These are phyloP conservation scores for Periphyllus acericola DNA, from an alignment of 2,888 invertebrate genomes.

Conservation along the genomic window DNA sequence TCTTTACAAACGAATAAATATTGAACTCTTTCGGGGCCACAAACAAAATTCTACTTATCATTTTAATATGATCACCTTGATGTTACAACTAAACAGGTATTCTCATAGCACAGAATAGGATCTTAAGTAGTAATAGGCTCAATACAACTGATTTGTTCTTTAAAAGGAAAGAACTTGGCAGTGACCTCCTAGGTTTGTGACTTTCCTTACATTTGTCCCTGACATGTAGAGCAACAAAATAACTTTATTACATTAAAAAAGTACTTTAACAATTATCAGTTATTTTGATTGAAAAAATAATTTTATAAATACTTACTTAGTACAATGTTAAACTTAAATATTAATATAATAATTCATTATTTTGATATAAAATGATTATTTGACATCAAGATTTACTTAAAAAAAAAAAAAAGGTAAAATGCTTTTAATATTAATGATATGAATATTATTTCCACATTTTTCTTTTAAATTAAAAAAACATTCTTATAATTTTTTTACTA, in stretches of 20 bases:
- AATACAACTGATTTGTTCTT: slow-evolving; percentile 49
- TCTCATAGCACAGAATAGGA: slow-evolving; percentile 24
- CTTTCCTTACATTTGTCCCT: slow-evolving; percentile 53
- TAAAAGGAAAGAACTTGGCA: slow-evolving; percentile 60
- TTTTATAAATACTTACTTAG: background rate
- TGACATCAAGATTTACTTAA: no score
- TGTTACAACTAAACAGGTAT: slow-evolving; percentile 55
- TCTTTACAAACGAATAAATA: slow-evolving; percentile 51
- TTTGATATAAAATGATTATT: no score
- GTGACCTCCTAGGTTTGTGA: slow-evolving; percentile 39
- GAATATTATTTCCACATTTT: no score
- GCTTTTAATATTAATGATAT: no score
- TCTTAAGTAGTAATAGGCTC: slow-evolving; percentile 43
- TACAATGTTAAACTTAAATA: no score
- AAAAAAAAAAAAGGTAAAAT: no score
- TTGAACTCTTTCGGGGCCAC: slow-evolving; percentile 46
- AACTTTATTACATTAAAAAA: background rate
- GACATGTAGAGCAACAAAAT: slow-evolving; percentile 25
- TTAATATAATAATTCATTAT: no score
- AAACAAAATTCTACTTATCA: slow-evolving; percentile 54
- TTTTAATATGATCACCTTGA: slow-evolving; percentile 60
- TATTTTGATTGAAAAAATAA: background rate
- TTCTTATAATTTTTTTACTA: no score
- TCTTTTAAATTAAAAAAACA: no score
- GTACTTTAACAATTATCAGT: background rate